Evolutionary conservation across 2,113 vertebrate genomes (phyloP), one percentile per base, ranked within the genome.

Genomic region (Osmerus mordax): DNA sequence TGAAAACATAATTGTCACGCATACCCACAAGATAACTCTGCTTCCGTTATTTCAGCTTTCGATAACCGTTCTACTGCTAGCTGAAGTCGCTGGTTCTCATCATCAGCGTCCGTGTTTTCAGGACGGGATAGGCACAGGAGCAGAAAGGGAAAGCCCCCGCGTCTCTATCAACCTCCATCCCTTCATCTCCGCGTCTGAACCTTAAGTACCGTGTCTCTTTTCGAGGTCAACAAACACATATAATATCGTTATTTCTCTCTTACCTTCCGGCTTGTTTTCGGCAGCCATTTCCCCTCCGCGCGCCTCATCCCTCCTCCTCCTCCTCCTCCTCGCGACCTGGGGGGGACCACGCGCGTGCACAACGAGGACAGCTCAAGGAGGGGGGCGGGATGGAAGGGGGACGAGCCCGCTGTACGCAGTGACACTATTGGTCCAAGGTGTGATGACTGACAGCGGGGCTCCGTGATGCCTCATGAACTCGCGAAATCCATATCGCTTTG

Each of bases 271-370:
- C 93, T 94, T 94, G 92, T 93, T 94, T 92, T 94, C 93, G 92
- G 93, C 93, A 93, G 93, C 92, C 93, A 94, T 94, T 94, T 94
- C 93, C 93, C 93, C 92, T 95, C 95, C 94, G 95, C 93, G 94
- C 95, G 94, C 95, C 95, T 95, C 95, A 95, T 96, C 89, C 95
- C 94, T 96, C 95, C 92, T 93, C 91, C 90, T 87, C 85, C 88
- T 89, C 90, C 87, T 88, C 85, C 90, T 91, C 89, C 88, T 89
- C 86, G 88, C 88, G 86, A 89, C 88, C 89, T 87, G 90, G 88
- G 84, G 89, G 84, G 74, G 73, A 82, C 82, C 83, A 84, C 78
- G 90, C 87, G 89, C 87, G 90, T 89, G 83, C 87, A 91, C 87
- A 47, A 83, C 77, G 89, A 92, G 91, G 90, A 89, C 89, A 88